These are phyloP conservation scores for Ctenomys sociabilis DNA, from an alignment of 2,113 vertebrate species.

Conservation along the genomic window DNA sequence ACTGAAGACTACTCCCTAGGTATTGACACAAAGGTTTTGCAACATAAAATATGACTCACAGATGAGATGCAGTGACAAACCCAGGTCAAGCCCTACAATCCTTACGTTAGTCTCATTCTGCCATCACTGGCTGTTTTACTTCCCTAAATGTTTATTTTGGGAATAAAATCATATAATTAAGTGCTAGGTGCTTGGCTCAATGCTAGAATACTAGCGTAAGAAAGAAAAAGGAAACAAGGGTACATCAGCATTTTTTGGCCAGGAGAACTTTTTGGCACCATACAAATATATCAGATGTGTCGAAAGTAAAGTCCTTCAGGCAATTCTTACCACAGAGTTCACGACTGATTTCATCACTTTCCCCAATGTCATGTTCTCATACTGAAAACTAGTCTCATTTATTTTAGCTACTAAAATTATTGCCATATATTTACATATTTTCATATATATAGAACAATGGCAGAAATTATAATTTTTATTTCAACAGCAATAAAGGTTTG, in stretches of 20 bases:
- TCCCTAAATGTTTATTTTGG: neutral
- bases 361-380: neutral
- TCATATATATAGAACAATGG: neutral
- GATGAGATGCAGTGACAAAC: neutral
- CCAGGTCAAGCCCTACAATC: neutral
- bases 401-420: conserved; percentile 27
- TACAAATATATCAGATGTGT: neutral
- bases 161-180: neutral
- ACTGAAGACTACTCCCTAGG: neutral
- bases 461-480: conserved; percentile 50
- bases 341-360: conserved; percentile 32
- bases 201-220: neutral
- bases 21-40: neutral
- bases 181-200: neutral
- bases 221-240: neutral
- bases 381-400: conserved; percentile 24
- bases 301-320: conserved; percentile 51
- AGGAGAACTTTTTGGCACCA: neutral
- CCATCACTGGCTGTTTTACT: neutral
- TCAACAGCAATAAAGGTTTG: neutral
- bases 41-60: neutral
- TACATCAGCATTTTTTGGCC: neutral
- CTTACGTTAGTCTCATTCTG: neutral
- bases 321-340: neutral
- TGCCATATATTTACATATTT: neutral